Conservation (phyloP, 2,888 invertebrate species). For the Caenorhabditis angaria region DNA sequence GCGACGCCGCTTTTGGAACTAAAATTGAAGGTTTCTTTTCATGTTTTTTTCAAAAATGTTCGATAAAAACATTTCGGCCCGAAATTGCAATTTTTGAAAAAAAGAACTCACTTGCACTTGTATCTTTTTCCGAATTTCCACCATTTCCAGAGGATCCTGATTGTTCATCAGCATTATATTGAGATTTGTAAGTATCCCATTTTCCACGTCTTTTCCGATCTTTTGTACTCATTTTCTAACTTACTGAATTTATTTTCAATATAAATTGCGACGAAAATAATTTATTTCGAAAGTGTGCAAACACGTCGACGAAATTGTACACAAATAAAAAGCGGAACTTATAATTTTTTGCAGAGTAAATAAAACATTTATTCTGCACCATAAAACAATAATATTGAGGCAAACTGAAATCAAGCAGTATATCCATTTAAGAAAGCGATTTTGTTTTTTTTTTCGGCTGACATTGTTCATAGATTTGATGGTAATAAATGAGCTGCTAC, state of each 20-base stretch:
- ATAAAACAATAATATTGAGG: neutral
- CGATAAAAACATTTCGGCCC: too few relatives aligned
- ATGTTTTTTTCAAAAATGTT: neutral
- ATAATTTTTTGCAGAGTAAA: neutral
- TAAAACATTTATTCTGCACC: neutral
- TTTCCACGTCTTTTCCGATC: conserved; percentile 40
- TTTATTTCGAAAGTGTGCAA: neutral
- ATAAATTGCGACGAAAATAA: neutral
- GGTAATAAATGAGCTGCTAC: conserved; percentile 16
- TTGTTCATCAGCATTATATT: conserved; percentile 40
- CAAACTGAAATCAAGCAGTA: neutral
- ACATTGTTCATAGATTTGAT: neutral
- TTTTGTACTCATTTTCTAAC: conserved; percentile 18
- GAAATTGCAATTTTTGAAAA: conserved; percentile 5
- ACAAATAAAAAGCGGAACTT: neutral
- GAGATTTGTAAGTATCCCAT: conserved; percentile 49
- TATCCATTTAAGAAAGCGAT: neutral
- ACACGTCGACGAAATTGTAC: neutral
- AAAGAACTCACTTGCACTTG: conserved; percentile 17
- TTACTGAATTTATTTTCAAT: neutral
- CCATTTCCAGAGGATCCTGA: conserved; percentile 14
- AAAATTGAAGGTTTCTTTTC: conserved; percentile 1
- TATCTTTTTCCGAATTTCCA: conserved; percentile 24
- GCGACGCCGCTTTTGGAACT: conserved; percentile 55
- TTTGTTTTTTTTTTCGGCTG: neutral